A percentile compares a stretch with the other conserved stretches of the same genome.
phyloP scores from a whole-genome alignment of 1,140 invertebrate species.

The Danaus melanippus region DNA sequence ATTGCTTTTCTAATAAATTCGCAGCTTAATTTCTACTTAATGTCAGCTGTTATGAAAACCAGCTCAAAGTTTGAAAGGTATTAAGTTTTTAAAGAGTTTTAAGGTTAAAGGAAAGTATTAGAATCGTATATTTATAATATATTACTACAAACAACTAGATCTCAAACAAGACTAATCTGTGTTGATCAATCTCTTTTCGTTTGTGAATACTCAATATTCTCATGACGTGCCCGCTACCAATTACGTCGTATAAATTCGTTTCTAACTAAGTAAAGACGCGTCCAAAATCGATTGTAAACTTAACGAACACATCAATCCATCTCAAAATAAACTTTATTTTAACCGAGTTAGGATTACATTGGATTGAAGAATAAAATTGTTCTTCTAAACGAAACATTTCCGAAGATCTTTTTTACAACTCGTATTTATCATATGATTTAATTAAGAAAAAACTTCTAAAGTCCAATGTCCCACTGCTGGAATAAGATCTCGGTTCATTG shows the following conservation, averaged over 20 bases:
- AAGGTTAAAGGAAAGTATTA: too few species aligned
- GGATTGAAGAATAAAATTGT: slow-evolving; percentile 16
- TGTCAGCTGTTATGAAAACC: too few species aligned
- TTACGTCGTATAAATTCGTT: slow-evolving; percentile 56
- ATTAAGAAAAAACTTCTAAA: too few species aligned
- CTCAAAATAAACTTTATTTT: slow-evolving; percentile 26
- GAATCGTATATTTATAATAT: too few species aligned
- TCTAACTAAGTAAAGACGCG: slow-evolving; percentile 44
- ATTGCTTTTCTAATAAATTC: too few species aligned
- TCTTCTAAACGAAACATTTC: slow-evolving; percentile 24
- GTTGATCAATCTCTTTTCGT: slow-evolving; percentile 26
- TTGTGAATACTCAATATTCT: slow-evolving; percentile 33
- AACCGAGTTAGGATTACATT: slow-evolving; percentile 9
- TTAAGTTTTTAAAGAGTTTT: too few species aligned
- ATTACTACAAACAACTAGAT: too few species aligned
- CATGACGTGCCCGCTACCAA: slow-evolving; percentile 36
- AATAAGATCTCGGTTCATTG: too few species aligned
- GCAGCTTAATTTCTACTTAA: too few species aligned
- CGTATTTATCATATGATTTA: slow-evolving; percentile 55
- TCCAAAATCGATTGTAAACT: slow-evolving; percentile 45
- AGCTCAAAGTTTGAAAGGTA: too few species aligned
- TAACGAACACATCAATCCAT: slow-evolving; percentile 23
- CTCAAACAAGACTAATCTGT: background rate
- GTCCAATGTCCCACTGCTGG: too few species aligned
- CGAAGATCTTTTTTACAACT: slow-evolving; percentile 46